Base-by-base conservation (phyloP, 1,140 invertebrate genomes). In the Adoxophyes honmai region DNA sequence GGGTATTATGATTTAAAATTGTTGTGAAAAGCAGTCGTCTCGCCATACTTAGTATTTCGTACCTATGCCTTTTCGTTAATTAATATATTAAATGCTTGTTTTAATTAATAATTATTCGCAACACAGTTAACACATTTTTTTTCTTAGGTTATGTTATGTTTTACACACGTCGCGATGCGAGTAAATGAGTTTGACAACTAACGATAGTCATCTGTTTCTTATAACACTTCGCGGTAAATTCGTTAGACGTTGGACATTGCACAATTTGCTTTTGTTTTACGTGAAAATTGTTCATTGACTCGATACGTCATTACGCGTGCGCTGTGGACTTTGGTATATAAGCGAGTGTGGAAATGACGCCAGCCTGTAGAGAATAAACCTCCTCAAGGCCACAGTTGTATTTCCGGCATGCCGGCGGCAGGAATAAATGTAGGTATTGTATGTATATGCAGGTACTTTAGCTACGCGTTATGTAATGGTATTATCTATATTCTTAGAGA, bases 1-100 rank as follows among this genome's bases (percentile, higher is more conserved):
- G n/a, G 10, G 11, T 9, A 36, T 59, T 73, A 66, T 52, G 55
- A 59, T 63, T 69, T 33, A 73, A 68, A 62, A 66, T 65, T 9
- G 58, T 28, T 9, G 44, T 57, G 34, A 52, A 57, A 16, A 73
- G n/a, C 35, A 72, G 54, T 8, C 64, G 63, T 59, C 55, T 70
- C 34, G 57, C 64, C 71, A 74, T 76, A 9, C 10, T 69, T 36
- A 44, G 10, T 11, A 28, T 52, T 55, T 13, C 13, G 21, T 53
- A 28, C 28, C 37, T 35, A 38, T 35, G 36, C 16, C 9, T 33
- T 11, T 48, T n/a, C 11, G 4, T n/a, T 18, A 3, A 28, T 44
- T 18, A 4, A 9, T 42, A 10, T 18, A 44, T 18, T n/a, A 44
- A 44, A 44, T 16, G 14, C 39, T 44, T 21, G 21, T 21, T 7